Evolutionary conservation across 2,888 invertebrate genomes (phyloP).

Genomic region (Calliscelio sp.): DNA sequence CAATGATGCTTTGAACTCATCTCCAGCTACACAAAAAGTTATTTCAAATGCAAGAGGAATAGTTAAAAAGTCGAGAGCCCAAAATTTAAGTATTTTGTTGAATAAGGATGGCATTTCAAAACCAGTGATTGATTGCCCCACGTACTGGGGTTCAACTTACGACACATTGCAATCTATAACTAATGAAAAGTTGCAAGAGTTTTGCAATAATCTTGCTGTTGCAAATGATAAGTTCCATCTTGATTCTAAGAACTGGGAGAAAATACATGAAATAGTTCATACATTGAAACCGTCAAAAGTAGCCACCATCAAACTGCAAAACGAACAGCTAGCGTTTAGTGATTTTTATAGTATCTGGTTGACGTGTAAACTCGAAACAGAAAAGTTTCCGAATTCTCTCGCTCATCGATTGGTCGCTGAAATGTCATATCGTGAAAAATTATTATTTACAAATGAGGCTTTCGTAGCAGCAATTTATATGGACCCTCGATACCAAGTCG

Average conservation of each 20-base stretch:
- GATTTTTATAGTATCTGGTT: slow-evolving; percentile 39
- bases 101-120: slow-evolving; percentile 1
- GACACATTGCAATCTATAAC: slow-evolving; percentile 30
- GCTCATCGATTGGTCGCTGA: background rate
- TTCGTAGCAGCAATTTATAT: slow-evolving; percentile 35
- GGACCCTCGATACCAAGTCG: slow-evolving; percentile 31
- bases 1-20: slow-evolving; percentile 15
- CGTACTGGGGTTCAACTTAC: slow-evolving; percentile 35
- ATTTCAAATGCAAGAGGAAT: slow-evolving; percentile 31
- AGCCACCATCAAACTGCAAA: slow-evolving; percentile 40
- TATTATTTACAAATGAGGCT: slow-evolving; percentile 27
- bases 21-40: background rate
- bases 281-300: slow-evolving; percentile 24
- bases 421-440: slow-evolving; percentile 6
- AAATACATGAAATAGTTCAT: background rate
- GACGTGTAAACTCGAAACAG: slow-evolving; percentile 35
- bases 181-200: slow-evolving; percentile 18
- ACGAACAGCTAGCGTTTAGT: slow-evolving; percentile 27
- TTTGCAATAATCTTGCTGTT: slow-evolving; percentile 36
- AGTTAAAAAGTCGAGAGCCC: slow-evolving; percentile 36
- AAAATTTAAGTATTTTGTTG: slow-evolving; percentile 26
- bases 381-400: background rate
- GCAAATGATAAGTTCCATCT: slow-evolving; percentile 30
- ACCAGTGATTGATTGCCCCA: slow-evolving; percentile 31
- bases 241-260: background rate